phyloP scores from a whole-genome alignment of 2,888 invertebrate genomes.

The Tipula unca region DNA sequence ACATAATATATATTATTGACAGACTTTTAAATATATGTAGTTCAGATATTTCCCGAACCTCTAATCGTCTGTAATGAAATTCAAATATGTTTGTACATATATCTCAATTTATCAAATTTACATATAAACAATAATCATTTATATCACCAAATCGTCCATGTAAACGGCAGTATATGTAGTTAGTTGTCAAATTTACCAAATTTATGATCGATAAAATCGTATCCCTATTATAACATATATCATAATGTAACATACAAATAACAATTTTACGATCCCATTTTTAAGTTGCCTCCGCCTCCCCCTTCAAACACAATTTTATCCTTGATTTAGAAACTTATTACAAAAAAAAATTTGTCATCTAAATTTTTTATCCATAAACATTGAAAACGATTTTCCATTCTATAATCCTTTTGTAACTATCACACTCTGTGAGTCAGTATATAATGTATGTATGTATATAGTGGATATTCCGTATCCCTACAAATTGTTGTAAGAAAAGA shows the following conservation, averaged over 20 bases:
- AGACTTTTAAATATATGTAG: too few relatives aligned
- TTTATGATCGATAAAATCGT: neutral
- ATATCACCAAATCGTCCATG: too few relatives aligned
- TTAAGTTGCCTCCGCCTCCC: neutral
- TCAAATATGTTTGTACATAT: too few relatives aligned
- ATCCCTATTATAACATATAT: neutral
- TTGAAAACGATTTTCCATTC: neutral
- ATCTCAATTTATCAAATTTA: too few relatives aligned
- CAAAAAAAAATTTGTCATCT: neutral
- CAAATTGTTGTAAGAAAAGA: neutral
- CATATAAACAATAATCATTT: too few relatives aligned
- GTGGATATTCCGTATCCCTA: neutral
- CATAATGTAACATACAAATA: neutral
- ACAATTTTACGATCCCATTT: neutral
- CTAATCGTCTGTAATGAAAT: too few relatives aligned
- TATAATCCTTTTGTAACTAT: neutral
- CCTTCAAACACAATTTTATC: neutral
- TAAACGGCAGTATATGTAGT: too few relatives aligned
- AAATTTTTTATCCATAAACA: neutral
- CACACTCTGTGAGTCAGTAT: neutral
- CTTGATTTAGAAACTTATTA: neutral
- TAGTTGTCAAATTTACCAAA: neutral
- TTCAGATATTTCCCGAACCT: too few relatives aligned
- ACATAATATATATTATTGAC: too few relatives aligned
- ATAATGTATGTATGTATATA: neutral